phyloP scores from a whole-genome alignment of 2,888 invertebrate species.

The Epinotia ramella region DNA sequence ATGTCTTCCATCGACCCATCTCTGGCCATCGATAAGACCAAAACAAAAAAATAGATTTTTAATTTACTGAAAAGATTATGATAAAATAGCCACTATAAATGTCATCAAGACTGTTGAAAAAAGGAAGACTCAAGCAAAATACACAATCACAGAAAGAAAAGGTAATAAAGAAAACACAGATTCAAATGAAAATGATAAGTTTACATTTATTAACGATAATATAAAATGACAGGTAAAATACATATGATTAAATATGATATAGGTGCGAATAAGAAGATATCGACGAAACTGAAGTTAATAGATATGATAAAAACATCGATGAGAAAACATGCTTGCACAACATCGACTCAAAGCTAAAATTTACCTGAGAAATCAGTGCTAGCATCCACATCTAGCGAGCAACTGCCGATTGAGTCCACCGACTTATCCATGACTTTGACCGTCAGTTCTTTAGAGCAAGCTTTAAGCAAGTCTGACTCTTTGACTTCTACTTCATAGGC shows the following conservation, averaged over 20 bases:
- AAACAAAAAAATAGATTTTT: too few relatives aligned
- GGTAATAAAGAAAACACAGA: conserved; percentile 47
- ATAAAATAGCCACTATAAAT: background rate
- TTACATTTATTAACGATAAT: conserved; percentile 41
- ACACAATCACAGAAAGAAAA: conserved; percentile 41
- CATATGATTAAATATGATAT: conserved; percentile 45
- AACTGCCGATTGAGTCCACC: conserved; percentile 94
- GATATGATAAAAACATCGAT: conserved; percentile 55
- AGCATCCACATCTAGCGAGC: conserved; percentile 93
- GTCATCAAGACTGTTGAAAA: conserved; percentile 15
- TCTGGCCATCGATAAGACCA: too few relatives aligned
- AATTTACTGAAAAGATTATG: background rate
- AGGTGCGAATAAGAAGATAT: conserved; percentile 38
- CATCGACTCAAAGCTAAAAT: conserved; percentile 49
- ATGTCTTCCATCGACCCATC: too few relatives aligned
- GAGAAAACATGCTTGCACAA: conserved; percentile 55
- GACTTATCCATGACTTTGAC: conserved; percentile 90
- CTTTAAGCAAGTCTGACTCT: conserved; percentile 74
- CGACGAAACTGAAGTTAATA: conserved; percentile 40
- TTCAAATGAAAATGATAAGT: conserved; percentile 45
- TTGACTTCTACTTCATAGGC: conserved; percentile 80
- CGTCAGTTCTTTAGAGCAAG: conserved; percentile 69
- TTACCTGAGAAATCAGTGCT: conserved; percentile 91
- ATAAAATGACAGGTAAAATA: conserved; percentile 40
- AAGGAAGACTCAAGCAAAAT: conserved; percentile 30